Evolutionary conservation across 2,888 invertebrate species (phyloP).

Genomic region (Andrena fulva): DNA sequence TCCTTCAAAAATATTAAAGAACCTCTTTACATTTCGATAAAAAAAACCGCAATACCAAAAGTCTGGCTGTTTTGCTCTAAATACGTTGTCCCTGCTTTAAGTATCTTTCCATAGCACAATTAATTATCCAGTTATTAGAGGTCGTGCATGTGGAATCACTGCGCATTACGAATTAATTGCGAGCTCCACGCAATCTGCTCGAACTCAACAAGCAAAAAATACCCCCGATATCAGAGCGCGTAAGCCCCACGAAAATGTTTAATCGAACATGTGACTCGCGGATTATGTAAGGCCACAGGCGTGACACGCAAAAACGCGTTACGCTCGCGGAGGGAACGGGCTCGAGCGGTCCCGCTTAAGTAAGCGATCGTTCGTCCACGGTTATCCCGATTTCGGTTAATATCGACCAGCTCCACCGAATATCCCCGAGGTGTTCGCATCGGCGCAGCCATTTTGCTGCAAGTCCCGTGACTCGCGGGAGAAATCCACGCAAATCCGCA

Average conservation of each 20-base stretch:
- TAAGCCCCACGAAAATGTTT: conserved; percentile 10
- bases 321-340: conserved; percentile 5
- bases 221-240: conserved; percentile 14
- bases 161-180: not conserved
- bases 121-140: no score
- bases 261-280: not conserved
- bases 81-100: no score
- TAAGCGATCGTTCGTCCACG: conserved; percentile 14
- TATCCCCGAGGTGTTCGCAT: not conserved
- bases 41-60: no score
- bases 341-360: conserved; percentile 13
- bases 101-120: no score
- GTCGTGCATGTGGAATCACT: not conserved
- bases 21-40: no score
- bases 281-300: conserved; percentile 11
- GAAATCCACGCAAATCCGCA: not conserved
- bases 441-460: not conserved
- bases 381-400: conserved; percentile 1
- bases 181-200: not conserved
- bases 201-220: not conserved
- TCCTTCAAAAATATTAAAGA: no score
- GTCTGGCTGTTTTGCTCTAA: no score
- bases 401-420: not conserved
- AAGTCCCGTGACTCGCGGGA: not conserved
- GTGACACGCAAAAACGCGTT: conserved; percentile 2